Base-by-base conservation (phyloP, 2,113 vertebrate genomes). In the Morone chrysops region DNA sequence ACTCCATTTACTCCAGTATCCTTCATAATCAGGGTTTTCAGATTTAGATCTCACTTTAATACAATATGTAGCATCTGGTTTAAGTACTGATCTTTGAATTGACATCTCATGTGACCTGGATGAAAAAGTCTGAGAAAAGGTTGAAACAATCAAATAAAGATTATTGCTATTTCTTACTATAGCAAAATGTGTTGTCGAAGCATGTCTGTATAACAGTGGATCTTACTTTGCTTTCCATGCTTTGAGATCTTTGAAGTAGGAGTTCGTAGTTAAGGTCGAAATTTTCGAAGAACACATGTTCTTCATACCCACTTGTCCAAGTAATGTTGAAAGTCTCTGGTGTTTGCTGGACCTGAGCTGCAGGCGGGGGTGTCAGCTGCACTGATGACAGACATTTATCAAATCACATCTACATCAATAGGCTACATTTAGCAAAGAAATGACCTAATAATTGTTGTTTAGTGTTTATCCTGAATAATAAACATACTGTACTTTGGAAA, bases 21-120 rank as follows among this genome's bases (percentile, higher is more conserved):
- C 4, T 0, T 0, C 0, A 18, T 56, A 75, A 0, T 0, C 0
- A 0, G 0, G 0, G 0, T 0, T 0, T 0, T 1, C 0, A 11
- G 17, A 0, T 6, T 0, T 8, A 6, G 80, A 91, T 59, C 80
- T 84, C 16, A 87, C 81, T 86, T 74, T 81, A 9, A 87, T 2
- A n/a, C 86, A 91, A 45, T 81, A 87, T 47, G 56, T 6, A 18
- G 61, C 8, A 4, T 6, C 0, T 38, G 53, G 48, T 22, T 72
- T 36, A 10, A 86, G 57, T 0, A 1, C 0, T 0, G 50, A 50
- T 79, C 11, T 72, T 12, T 4, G 0, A 40, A 89, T 60, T 0
- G 0, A 31, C 3, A 0, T 0, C 4, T 9, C 0, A 0, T 0
- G 0, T 11, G 1, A 0, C 0, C 0, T 2, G 11, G 31, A 1